Evolutionary conservation across 37 sponge, comb jelly and placozoan species (phyloP).

Genomic region (Agelas oroides): DNA sequence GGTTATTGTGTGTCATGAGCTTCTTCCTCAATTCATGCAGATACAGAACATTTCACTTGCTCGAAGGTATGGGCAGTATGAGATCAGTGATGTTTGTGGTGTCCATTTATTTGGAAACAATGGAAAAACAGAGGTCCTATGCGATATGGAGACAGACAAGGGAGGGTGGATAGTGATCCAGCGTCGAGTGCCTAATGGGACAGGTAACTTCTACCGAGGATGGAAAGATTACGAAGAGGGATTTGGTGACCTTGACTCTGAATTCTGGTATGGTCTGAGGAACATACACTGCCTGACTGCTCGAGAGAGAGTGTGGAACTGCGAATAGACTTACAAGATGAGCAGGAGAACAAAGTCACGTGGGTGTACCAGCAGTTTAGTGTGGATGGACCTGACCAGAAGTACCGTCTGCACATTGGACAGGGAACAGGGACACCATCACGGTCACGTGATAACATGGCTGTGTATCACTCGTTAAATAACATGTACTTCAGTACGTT

Average conservation of each 20-base stretch:
- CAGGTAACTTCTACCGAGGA: slow-evolving; percentile 24
- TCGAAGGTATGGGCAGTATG: no score
- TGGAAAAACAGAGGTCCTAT: background rate
- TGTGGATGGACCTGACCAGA: slow-evolving; percentile 11
- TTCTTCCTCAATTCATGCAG: no score
- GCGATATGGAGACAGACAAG: slow-evolving; percentile 44
- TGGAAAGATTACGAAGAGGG: slow-evolving; percentile 36
- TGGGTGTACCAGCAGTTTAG: slow-evolving; percentile 14
- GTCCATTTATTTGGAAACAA: no score
- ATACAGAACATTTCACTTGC: no score
- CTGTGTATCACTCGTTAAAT: background rate
- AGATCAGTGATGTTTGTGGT: no score
- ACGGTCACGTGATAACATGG: background rate
- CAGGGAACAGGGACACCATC: background rate
- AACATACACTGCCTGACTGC: slow-evolving; percentile 44
- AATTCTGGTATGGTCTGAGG: slow-evolving; percentile 43
- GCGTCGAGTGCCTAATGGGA: slow-evolving; percentile 30
- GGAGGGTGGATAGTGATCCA: slow-evolving; percentile 47
- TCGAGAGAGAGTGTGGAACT: slow-evolving; percentile 1
- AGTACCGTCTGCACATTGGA: slow-evolving; percentile 22
- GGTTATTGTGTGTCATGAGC: no score
- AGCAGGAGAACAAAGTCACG: background rate
- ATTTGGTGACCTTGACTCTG: slow-evolving; percentile 26
- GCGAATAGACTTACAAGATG: background rate
- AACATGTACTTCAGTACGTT: slow-evolving; percentile 31